Conservation (phyloP, 1,140 invertebrate species). For the Nephila pilipes region DNA sequence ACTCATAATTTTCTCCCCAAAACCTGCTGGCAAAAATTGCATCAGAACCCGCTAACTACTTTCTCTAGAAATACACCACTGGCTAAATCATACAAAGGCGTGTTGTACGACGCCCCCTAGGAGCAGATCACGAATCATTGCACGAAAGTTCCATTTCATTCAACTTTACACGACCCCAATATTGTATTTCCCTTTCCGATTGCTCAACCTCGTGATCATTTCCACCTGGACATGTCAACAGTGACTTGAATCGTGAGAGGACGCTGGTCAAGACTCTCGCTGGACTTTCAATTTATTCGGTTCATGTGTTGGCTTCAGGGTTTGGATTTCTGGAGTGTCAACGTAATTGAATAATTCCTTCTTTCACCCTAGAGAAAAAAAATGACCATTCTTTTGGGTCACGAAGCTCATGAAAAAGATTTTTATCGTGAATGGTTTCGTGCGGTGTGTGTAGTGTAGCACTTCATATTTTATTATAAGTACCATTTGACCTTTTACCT, state of each 20-base stretch:
- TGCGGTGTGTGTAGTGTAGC: no score
- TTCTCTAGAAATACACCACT: no score
- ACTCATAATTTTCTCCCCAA: background rate
- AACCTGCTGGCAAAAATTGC: background rate
- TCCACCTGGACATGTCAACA: background rate
- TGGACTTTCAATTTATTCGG: background rate
- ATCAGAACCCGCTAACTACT: no score
- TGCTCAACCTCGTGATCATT: background rate
- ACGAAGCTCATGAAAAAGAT: background rate
- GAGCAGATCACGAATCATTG: background rate
- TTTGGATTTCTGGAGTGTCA: slow-evolving; percentile 1
- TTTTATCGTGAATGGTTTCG: no score
- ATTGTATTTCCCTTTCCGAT: background rate
- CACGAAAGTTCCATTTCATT: background rate
- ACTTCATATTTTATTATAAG: no score
- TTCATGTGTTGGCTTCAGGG: background rate
- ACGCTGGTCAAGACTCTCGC: slow-evolving; percentile 2
- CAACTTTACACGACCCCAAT: slow-evolving; percentile 6
- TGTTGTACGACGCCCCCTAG: background rate
- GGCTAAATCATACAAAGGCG: background rate
- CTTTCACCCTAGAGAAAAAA: background rate
- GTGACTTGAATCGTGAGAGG: background rate
- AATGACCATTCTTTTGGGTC: background rate
- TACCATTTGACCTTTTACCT: no score
- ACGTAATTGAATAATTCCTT: background rate